Evolutionary conservation across 2,888 invertebrate genomes (phyloP), one percentile per base, ranked within the genome.

Genomic region (Anaspis maculata): DNA sequence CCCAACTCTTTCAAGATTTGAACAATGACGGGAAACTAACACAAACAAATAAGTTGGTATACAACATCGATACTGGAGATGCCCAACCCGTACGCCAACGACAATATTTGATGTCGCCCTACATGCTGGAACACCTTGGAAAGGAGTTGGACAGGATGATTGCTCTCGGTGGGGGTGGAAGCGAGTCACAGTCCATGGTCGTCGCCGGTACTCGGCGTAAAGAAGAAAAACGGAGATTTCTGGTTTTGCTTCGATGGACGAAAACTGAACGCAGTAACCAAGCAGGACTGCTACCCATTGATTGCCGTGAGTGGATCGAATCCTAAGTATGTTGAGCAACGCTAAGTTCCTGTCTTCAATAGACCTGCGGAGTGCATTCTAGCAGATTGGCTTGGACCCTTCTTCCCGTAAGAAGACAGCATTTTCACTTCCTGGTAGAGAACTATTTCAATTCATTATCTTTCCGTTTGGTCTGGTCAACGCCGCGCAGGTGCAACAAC

Each of bases 341-440:
- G 21, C 11, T 9, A 5, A 10, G 9, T 34, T 16, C 14, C 21
- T 34, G 6, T 14, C 13, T 13, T 29, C 28, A 7, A 3, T 34
- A n/a, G 34, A 29, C 14, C 5, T 34, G 4, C 11, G 15, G 6
- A 15, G 14, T 13, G 34, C 34, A 5, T 34, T 29, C 13, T 30
- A 22, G 30, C 30, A 30, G 10, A 15, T 30, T n/a, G 10, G 3
- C 10, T 10, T 24, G 4, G 12, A 24, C 10, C 6, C 6, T 4
- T 5, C 5, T 7, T 24, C 10, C 10, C 5, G 10, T 7, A 10
- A 24, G 12, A 19, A 24, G 12, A 24, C 24, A 7, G 24, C 24
- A 5, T 24, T 24, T 10, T 4, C 24, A 4, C 6, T 24, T 5
- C 7, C 24, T 9, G 24, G 24, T 4, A 5, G 24, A 24, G 24